Base-by-base conservation (phyloP, 2,888 invertebrate genomes). In the Unio pictorum region DNA sequence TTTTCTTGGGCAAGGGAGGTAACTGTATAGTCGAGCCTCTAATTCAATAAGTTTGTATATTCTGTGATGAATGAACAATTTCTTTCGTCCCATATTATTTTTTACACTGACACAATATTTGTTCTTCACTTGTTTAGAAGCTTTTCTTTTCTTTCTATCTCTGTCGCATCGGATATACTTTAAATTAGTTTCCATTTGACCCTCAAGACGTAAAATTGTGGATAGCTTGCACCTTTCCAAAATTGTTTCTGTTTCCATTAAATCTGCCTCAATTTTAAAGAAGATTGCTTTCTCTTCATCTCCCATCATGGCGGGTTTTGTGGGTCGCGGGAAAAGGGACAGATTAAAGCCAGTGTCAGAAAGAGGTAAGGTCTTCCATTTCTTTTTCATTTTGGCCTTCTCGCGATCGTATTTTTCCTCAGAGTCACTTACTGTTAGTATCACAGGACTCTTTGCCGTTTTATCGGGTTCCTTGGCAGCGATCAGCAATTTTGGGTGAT, bases 91-190 rank as follows among this genome's bases (percentile, higher is more conserved):
- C 1, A 72, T 69, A 64, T 84, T 85, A 70, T 86, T 86, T 66
- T 69, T 69, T 0, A 87, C 64, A 66, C 74, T 81, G 1, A 59
- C 68, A 61, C 86, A 84, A 67, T 87, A 69, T 73, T 86, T 87
- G 61, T 81, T 75, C 70, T 86, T 87, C 11, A 87, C 79, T 70
- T 86, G 85, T 66, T 78, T 84, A 55, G 81, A 82, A 15, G 84
- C 85, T 74, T 87, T 88, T 56, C 71, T 67, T 17, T 78, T 67
- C 66, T 78, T 80, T 34, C 80, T 70, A 63, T 84, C 73, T 55
- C 75, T 75, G 64, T 86, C 84, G 26, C 58, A 58, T 23, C 85
- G 72, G 3, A 78, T 55, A 56, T 73, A 66, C 58, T 75, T 76
- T n/a, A 72, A 68, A 11, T 67, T 66, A 54, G 76, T 76, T 67